phyloP scores from a whole-genome alignment of 2,888 invertebrate genomes.

The Euspilapteryx auroguttella region DNA sequence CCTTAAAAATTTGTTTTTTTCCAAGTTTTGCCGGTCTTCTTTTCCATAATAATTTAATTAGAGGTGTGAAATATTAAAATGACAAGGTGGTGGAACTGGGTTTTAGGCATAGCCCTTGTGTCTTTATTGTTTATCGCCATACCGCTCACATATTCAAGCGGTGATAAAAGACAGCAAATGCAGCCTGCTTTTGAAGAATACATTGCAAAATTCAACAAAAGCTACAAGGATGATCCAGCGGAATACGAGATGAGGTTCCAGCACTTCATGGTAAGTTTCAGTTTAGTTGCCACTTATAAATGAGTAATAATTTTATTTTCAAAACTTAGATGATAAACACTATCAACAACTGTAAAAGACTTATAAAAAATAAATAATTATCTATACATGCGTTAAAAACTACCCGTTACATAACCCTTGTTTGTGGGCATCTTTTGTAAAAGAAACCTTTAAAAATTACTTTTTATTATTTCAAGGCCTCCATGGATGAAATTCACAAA shows the following conservation, averaged over 20 bases:
- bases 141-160: conserved; percentile 21
- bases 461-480: conserved; percentile 44
- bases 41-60: conserved; percentile 5
- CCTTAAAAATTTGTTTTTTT: conserved; percentile 4
- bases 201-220: conserved; percentile 55
- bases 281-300: too few relatives aligned
- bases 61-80: conserved; percentile 15
- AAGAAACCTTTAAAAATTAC: too few relatives aligned
- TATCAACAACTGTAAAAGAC: too few relatives aligned
- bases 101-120: conserved; percentile 24
- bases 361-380: too few relatives aligned
- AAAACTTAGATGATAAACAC: too few relatives aligned
- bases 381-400: too few relatives aligned
- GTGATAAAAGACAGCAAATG: conserved; percentile 18
- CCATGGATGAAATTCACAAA: conserved; percentile 42
- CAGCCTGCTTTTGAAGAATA: conserved; percentile 48
- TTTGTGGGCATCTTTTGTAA: too few relatives aligned
- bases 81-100: conserved; percentile 47
- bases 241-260: conserved; percentile 52
- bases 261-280: conserved; percentile 52
- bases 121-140: conserved; percentile 37
- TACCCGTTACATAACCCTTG: too few relatives aligned
- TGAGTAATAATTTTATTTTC: too few relatives aligned
- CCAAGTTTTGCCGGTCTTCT: background rate
- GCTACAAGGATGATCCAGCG: conserved; percentile 37